Base-by-base conservation (phyloP, 2,888 invertebrate genomes). In the Eupithecia centaureata region DNA sequence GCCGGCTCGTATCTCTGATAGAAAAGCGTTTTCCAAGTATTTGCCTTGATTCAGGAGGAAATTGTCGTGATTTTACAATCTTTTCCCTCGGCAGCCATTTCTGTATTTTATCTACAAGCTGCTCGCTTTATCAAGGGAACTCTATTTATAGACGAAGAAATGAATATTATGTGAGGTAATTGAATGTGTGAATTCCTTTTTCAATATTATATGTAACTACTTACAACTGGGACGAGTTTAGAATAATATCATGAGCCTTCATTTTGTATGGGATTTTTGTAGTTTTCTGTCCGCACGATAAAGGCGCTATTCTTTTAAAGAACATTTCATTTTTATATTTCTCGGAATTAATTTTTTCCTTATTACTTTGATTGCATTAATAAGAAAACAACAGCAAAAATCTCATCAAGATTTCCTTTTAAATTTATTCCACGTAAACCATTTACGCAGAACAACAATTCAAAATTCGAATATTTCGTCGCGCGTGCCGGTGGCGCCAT, bases 401-500 rank as follows among this genome's bases (percentile, higher is more conserved):
- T 18, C 57, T 57, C 32, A 57, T 57, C 57, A 33, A 30, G 3
- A 18, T 18, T 22, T n/a, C 54, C 32, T 30, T 32, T 57, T 57
- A 57, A 57, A 57, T 57, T 56, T 57, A 57, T 57, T 57, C 57
- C 57, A 57, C 57, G 57, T 57, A 57, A 57, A 32, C 18, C 57
- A 32, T 57, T 57, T 57, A 57, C 57, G 57, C 57, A n/a, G 54
- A 56, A 56, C 54, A 57, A 57, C 57, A 57, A 57, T 57, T 57
- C 30, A 18, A 18, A 56, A 32, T 56, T 56, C 30, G 32, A 57
- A 57, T 57, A 18, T 57, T 57, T 30, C 57, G 57, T 22, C 57
- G 70, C 68, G 64, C 72, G 68, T 68, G 68, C 32, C 54, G 63
- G 64, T 30, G 10, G 33, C 65, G 67, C 61, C 72, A 72, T 72